Evolutionary conservation across 2,113 vertebrate genomes (phyloP), one percentile per base, ranked within the genome.

Genomic region (Brachionichthys hirsutus): DNA sequence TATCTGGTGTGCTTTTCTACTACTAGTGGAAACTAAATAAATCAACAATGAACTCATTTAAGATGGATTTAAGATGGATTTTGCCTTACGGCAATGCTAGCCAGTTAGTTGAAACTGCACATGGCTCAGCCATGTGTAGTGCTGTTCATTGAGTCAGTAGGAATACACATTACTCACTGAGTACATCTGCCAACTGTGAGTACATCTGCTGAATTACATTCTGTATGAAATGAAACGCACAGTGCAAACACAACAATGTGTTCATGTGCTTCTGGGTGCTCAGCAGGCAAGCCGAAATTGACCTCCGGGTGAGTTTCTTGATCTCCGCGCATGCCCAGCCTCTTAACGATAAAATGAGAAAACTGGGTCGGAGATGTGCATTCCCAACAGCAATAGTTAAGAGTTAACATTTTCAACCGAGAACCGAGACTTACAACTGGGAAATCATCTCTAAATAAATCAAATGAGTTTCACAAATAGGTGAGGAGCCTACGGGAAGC

Each of bases 371-470:
- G 78, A 68, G 78, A 84, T 81, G 86, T 84, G 69, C 80, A 75
- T 78, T 85, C 86, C 88, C 86, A 87, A 73, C 84, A 85, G 85
- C 89, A 90, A 87, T 87, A 85, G 83, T 81, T 70, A 67, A 68
- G 87, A 88, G 81, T 85, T 88, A 88, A 86, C 85, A 83, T 90
- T 85, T 84, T 81, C 73, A 79, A 65, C 82, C 58, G 67, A 83
- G 85, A 75, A 86, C 81, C 75, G 78, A 67, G 80, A 76, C 77
- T 85, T 85, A 85, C 91, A 90, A 87, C 85, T 89, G 90, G 90
- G 91, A 91, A 91, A 90, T 91, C 87, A 91, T 89, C 78, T 86
- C 89, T 90, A 89, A 91, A 91, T 90, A 90, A 89, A 90, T 89
- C 86, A 87, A 90, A 89, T 89, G 88, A 90, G 87, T 82, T 90